These are phyloP conservation scores for Stichodactyla mertensii DNA, from an alignment of 64 coral and sea anemone species.

Conservation along the genomic window DNA sequence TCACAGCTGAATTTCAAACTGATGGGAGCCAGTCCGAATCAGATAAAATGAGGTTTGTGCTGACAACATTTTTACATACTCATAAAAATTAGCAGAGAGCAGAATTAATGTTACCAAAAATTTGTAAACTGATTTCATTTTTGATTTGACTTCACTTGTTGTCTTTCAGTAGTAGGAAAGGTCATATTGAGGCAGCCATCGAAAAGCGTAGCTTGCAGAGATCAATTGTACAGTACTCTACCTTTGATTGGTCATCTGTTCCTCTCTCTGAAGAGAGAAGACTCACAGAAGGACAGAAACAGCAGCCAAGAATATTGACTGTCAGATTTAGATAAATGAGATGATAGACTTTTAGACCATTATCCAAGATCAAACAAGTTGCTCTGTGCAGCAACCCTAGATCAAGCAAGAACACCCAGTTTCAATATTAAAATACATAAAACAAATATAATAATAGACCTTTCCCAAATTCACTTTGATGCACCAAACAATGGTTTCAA, in stretches of 20 bases:
- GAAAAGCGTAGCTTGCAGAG: constrained; percentile 63
- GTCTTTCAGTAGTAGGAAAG: constrained; percentile 26
- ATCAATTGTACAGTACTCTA: constrained; percentile 86
- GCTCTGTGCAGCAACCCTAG: too few species aligned
- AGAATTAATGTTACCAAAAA: too few species aligned
- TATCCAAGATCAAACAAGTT: too few species aligned
- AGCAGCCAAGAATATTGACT: constrained; percentile 78
- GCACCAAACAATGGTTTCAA: too few species aligned
- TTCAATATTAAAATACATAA: too few species aligned
- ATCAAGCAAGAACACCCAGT: too few species aligned
- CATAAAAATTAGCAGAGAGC: too few species aligned
- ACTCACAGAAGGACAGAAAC: constrained; percentile 31
- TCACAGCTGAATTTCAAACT: neutral
- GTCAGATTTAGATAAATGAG: constrained; percentile 49
- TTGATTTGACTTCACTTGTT: neutral
- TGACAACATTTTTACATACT: too few species aligned
- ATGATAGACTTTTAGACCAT: neutral
- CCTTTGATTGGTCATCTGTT: constrained; percentile 87
- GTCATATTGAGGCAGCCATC: constrained; percentile 41
- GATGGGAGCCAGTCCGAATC: neutral
- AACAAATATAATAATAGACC: too few species aligned
- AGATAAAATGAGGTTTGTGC: neutral
- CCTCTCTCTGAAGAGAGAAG: constrained; percentile 80
- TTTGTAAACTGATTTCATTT: too few species aligned
- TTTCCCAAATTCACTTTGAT: too few species aligned